Conservation (phyloP, 2,113 vertebrate genomes). For the Leuciscus idus region DNA sequence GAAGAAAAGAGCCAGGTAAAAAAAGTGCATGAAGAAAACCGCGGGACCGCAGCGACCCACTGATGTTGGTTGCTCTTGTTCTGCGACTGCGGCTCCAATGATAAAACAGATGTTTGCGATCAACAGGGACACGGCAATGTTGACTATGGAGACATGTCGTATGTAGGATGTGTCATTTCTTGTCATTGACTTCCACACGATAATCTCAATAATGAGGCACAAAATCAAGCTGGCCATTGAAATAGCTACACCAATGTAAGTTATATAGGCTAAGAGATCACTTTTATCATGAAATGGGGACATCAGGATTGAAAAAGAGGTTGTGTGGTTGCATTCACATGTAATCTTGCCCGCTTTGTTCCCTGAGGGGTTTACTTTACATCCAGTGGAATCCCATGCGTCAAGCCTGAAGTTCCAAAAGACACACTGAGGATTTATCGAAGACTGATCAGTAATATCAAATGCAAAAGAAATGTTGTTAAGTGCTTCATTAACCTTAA, state of each 20-base stretch:
- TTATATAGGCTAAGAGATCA: slow-evolving; percentile 45
- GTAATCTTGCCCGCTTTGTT: background rate
- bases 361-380: slow-evolving; percentile 29
- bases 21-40: slow-evolving; percentile 89
- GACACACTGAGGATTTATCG: slow-evolving; percentile 72
- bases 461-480: slow-evolving; percentile 72
- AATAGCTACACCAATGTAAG: slow-evolving; percentile 78
- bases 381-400: slow-evolving; percentile 75
- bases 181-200: slow-evolving; percentile 80
- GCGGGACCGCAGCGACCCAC: slow-evolving; percentile 75
- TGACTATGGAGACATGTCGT: slow-evolving; percentile 85
- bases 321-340: slow-evolving; percentile 81
- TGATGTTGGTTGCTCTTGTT: background rate
- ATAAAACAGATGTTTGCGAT: slow-evolving; percentile 85
- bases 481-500: slow-evolving; percentile 43
- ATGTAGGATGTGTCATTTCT: slow-evolving; percentile 82
- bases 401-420: slow-evolving; percentile 79
- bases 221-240: slow-evolving; percentile 82
- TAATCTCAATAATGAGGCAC: slow-evolving; percentile 79
- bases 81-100: slow-evolving; percentile 65
- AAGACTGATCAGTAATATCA: slow-evolving; percentile 68
- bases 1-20: slow-evolving; percentile 89
- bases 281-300: slow-evolving; percentile 59
- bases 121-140: slow-evolving; percentile 82
- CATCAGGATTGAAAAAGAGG: slow-evolving; percentile 89